These are phyloP conservation scores for Aepyceros melampus DNA, from an alignment of 2,113 vertebrate genomes.

Conservation along the genomic window DNA sequence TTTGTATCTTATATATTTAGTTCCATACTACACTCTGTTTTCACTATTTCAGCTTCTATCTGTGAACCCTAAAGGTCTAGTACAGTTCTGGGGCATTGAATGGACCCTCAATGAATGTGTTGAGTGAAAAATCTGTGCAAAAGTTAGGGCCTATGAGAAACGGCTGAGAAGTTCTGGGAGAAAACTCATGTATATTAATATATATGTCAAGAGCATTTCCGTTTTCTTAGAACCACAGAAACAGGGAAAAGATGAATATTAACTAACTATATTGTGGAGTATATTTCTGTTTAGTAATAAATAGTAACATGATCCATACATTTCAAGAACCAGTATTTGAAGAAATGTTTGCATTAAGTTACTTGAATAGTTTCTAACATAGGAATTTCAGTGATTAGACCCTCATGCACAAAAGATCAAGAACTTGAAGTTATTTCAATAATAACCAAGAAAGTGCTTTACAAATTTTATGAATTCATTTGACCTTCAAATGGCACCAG, in stretches of 20 bases:
- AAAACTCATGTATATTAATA: neutral
- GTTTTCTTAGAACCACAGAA: neutral
- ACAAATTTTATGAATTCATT: neutral
- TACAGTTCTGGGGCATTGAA: neutral
- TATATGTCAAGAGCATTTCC: neutral
- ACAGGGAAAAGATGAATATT: neutral
- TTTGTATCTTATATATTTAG: neutral
- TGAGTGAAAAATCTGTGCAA: neutral
- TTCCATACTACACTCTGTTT: neutral
- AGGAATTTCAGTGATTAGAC: neutral
- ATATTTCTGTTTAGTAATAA: neutral
- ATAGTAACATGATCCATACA: neutral
- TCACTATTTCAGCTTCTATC: neutral
- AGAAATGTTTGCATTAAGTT: neutral
- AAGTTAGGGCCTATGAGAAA: neutral
- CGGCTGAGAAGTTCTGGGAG: neutral
- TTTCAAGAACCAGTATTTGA: constrained; percentile 25
- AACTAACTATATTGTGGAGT: neutral
- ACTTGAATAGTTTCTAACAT: neutral
- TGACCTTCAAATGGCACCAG: neutral
- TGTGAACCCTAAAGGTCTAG: neutral
- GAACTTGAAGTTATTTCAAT: neutral
- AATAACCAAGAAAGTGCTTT: neutral
- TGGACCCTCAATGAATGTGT: neutral
- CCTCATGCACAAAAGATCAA: neutral